phyloP scores from a whole-genome alignment of 2,113 vertebrate genomes.

The Oplegnathus fasciatus region DNA sequence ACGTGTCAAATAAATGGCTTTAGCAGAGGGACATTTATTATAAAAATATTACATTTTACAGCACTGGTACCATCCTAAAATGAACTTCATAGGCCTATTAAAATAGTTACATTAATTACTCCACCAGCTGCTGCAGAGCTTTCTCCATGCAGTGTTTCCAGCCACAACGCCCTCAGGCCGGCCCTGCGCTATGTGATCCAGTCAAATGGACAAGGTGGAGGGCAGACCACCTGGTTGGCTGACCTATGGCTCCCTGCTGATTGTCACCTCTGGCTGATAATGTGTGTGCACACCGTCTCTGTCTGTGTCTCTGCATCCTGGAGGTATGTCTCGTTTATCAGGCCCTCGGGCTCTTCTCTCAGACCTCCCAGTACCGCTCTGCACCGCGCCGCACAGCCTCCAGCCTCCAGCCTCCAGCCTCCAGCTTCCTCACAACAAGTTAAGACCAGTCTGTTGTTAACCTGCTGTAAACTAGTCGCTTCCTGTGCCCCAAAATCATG shows the following conservation, averaged over 20 bases:
- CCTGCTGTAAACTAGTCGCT: constrained; percentile 60
- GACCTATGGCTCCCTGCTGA: constrained; percentile 69
- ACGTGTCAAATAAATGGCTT: constrained; percentile 26
- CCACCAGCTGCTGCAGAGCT: constrained; percentile 54
- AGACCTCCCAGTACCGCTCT: constrained; percentile 66
- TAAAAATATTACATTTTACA: constrained; percentile 46
- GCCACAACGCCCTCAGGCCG: constrained; percentile 30
- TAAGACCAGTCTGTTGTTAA: constrained; percentile 61
- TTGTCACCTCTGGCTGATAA: constrained; percentile 75
- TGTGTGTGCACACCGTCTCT: constrained; percentile 38
- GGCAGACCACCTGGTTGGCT: constrained; percentile 74
- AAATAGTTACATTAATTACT: constrained; percentile 57
- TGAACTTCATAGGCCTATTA: constrained; percentile 46
- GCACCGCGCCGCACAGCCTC: neutral
- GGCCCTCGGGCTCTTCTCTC: constrained; percentile 55
- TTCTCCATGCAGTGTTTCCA: constrained; percentile 47
- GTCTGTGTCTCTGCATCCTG: constrained; percentile 51
- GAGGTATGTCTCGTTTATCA: constrained; percentile 70
- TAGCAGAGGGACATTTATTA: constrained; percentile 27
- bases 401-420: constrained; percentile 18
- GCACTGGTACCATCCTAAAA: constrained; percentile 41
- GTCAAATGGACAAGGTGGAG: constrained; percentile 63
- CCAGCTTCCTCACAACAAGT: constrained; percentile 60
- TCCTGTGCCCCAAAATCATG: constrained; percentile 41
- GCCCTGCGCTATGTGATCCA: constrained; percentile 15